Evolutionary conservation across 2,888 invertebrate genomes (phyloP), one percentile per base, ranked within the genome.

Genomic region (Oscheius sp.): DNA sequence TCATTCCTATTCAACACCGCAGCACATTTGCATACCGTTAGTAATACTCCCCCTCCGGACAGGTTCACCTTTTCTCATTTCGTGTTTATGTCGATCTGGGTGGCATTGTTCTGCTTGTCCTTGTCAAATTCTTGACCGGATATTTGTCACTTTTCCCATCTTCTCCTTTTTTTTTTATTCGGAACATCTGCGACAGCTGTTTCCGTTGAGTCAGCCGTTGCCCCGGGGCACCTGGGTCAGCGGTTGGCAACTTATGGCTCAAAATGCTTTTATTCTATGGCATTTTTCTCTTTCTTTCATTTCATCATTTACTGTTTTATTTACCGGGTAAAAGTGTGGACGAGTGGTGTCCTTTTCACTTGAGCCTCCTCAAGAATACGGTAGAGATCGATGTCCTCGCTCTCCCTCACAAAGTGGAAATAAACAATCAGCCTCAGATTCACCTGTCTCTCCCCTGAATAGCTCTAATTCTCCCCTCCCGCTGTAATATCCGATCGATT

Each of bases 1-100:
- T 66, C 66, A 66, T 66, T 49, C 18, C 61, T 21, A 49, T 64
- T 64, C 64, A 46, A 49, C 64, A 23, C 49, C 45, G 21, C 21
- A 49, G 16, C 25, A 23, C 49, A 64, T 64, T 64, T 64, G 49
- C 64, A 61, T 61, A 61, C 61, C 61, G 61, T 61, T 61, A 58
- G 58, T 58, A 58, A 58, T 58, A 61, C 61, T 61, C 41, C 16
- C 45, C 16, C 49, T 49, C 21, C 21, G 49, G 35, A 35, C 35
- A 35, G 35, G 35, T 35, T 35, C 35, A 35, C 3, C 35, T 35
- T 3, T 35, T 35, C 5, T 6, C 5, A 35, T 35, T 21, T 49
- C 49, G 3, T 49, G 5, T 49, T 13, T 49, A 5, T 13, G 6
- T 13, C 49, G 6, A 7, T 49, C 49, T 49, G 5, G 21, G 49